Conservation (phyloP, 2,797 vertebrate genomes). For the Distichodus sexfasciatus region DNA sequence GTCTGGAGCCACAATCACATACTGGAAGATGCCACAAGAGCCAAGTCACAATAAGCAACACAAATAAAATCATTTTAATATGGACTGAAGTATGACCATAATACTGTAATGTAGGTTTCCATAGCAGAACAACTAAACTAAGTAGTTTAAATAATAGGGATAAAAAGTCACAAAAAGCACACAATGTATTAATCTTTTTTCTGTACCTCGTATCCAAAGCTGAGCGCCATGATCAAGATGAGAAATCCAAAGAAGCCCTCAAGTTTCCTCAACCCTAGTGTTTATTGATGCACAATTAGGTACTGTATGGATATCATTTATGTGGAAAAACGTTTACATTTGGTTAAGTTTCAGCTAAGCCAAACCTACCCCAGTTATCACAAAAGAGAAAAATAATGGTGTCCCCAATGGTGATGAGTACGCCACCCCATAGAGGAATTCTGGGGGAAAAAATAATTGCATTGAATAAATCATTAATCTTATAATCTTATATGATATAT, state of each 20-base stretch:
- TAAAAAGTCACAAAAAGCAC: not conserved
- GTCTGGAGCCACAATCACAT: constrained; percentile 81
- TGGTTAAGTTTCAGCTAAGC: not conserved
- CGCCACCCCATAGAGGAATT: constrained; percentile 91
- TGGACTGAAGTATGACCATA: too few species aligned
- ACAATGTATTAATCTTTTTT: not conserved
- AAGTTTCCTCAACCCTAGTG: constrained; percentile 88
- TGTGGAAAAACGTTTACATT: not conserved
- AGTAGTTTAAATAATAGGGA: not conserved
- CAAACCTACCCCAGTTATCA: constrained; percentile 90
- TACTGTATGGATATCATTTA: not conserved
- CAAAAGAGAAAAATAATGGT: constrained; percentile 95
- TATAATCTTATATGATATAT: too few species aligned
- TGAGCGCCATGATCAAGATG: constrained; percentile 92
- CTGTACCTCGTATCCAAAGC: constrained; percentile 90
- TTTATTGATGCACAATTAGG: not conserved
- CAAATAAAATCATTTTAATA: too few species aligned
- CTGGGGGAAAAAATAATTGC: constrained; percentile 58
- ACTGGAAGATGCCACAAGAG: constrained; percentile 65
- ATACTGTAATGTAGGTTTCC: too few species aligned
- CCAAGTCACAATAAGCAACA: not conserved
- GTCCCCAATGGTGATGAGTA: constrained; percentile 94
- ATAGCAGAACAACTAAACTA: too few species aligned
- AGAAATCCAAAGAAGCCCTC: constrained; percentile 94
- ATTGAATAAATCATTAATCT: not conserved